These are phyloP conservation scores for Pseudobourletiella spinata DNA, from an alignment of 1,140 invertebrate genomes.

Conservation along the genomic window DNA sequence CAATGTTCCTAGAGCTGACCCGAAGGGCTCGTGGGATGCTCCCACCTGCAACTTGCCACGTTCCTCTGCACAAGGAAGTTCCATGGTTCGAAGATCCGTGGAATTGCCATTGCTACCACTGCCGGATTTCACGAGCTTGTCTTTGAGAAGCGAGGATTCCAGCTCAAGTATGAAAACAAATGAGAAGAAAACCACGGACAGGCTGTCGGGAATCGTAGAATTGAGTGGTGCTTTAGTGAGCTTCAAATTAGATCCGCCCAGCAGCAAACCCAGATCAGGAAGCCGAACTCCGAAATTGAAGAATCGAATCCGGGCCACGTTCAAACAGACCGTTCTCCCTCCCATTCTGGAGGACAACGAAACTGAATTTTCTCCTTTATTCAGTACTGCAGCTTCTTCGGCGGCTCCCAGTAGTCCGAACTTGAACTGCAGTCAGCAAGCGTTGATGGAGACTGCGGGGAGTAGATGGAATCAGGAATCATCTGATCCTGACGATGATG, in stretches of 20 bases:
- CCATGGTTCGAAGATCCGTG: too few relatives aligned
- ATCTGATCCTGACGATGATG: conserved; percentile 47
- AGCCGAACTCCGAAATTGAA: neutral
- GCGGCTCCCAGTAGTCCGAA: neutral
- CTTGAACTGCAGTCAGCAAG: conserved; percentile 45
- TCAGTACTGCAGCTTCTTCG: neutral
- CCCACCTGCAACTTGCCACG: too few relatives aligned
- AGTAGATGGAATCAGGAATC: neutral
- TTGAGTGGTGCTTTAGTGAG: neutral
- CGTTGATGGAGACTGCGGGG: conserved; percentile 40
- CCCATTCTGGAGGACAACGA: neutral
- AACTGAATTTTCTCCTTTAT: neutral
- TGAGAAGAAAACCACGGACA: neutral
- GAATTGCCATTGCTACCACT: neutral
- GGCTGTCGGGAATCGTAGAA: neutral
- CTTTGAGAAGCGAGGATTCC: neutral
- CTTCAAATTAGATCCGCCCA: neutral
- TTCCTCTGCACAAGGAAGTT: too few relatives aligned
- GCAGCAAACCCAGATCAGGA: neutral
- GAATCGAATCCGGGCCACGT: neutral
- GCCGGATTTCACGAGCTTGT: conserved; percentile 18
- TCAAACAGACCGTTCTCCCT: neutral
- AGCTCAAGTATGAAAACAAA: neutral
- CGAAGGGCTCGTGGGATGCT: too few relatives aligned
- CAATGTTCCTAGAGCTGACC: neutral